Base-by-base conservation (phyloP, 2,888 invertebrate genomes). In the Epiblema foenella region DNA sequence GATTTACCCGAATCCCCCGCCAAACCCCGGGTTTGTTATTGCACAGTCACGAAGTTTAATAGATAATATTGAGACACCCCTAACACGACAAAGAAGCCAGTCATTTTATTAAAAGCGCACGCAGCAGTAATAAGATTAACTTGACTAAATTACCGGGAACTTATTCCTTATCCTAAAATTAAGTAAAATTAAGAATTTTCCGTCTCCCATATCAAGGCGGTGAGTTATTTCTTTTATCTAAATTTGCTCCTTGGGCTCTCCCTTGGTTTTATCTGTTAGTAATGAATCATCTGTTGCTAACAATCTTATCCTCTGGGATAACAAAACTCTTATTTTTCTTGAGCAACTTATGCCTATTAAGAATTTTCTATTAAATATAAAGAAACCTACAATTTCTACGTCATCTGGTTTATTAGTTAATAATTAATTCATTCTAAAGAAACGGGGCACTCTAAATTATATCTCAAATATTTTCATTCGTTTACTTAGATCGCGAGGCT, bases 221-320 rank as follows among this genome's bases (percentile, higher is more conserved):
- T 62, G 56, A 71, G 62, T 71, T 67, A 71, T 67, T 67, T 71
- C 60, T 71, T 71, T 71, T 71, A 71, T 71, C 71, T 71, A 15
- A 70, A 70, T 42, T 65, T 54, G 54, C 29, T 46, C 46, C 70
- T 70, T 60, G 59, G 59, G 52, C 79, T 75, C 78, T 77, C 75
- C 56, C 65, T 69, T 79, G 78, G 77, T 82, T 78, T 86, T 87
- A 87, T 87, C 88, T 79, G 75, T 77, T 76, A 69, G 73, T 77
- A 82, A 88, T 88, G 86, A 88, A 88, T 87, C 86, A 86, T 86
- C 80, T 79, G 76, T 78, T 78, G 78, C 78, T 80, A 79, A 77
- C 81, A 68, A 68, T 18, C 64, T 67, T 77, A 33, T 59, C 52
- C 33, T 52, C 37, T 8, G 20, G 64, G 51, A 69, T 64, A 64